These are phyloP conservation scores for Silurus lanzhouensis DNA, from an alignment of 2,797 vertebrate genomes.

Conservation along the genomic window DNA sequence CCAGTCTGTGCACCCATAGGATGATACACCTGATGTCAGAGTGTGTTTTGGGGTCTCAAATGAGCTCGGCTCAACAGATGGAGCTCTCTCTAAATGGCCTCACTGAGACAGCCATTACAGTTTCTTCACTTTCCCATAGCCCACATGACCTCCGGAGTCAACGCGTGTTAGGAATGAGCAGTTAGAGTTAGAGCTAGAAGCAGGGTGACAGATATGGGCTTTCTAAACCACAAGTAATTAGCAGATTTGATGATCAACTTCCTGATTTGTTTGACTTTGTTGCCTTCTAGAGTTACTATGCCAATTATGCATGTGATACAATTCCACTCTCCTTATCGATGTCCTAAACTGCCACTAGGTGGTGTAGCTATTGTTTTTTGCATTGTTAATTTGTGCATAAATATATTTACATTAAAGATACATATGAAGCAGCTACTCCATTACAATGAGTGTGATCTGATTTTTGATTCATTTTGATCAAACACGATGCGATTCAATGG, in stretches of 20 bases:
- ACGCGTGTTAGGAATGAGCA: background rate
- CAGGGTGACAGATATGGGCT: constrained; percentile 1
- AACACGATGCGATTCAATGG: too few relatives aligned
- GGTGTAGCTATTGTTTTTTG: background rate
- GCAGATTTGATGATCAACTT: constrained; percentile 2
- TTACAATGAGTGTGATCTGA: too few relatives aligned
- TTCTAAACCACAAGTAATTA: constrained; percentile 3
- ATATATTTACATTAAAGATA: background rate
- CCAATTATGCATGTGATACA: background rate
- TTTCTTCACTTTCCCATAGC: constrained; percentile 34
- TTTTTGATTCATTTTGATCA: too few relatives aligned
- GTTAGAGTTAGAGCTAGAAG: background rate
- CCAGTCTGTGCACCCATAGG: constrained; percentile 45
- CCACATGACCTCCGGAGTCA: background rate
- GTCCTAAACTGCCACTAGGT: background rate
- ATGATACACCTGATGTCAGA: constrained; percentile 40
- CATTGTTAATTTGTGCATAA: background rate
- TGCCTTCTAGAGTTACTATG: constrained; percentile 9
- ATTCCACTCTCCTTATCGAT: background rate
- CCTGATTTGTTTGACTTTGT: constrained; percentile 19
- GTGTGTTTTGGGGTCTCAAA: constrained; percentile 39
- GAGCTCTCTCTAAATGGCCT: constrained; percentile 36
- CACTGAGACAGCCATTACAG: constrained; percentile 37
- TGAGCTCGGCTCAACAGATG: constrained; percentile 53
- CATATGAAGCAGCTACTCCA: too few relatives aligned